Conservation (phyloP, 2,797 vertebrate species). For the Sebastes vulpes region DNA sequence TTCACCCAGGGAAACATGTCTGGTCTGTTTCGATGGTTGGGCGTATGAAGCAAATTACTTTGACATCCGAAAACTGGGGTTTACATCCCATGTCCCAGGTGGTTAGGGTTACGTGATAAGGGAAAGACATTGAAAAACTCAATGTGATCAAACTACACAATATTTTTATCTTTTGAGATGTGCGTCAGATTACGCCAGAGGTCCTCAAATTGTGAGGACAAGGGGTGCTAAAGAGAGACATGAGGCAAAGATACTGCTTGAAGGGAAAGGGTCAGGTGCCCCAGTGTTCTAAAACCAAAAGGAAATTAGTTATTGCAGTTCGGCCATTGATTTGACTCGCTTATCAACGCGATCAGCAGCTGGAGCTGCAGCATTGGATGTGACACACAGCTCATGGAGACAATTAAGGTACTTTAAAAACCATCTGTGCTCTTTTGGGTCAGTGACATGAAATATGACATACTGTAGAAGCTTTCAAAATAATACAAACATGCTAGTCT, state of each 20-base stretch:
- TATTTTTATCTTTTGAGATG: not conserved
- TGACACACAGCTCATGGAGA: not conserved
- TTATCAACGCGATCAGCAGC: not conserved
- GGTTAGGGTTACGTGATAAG: not conserved
- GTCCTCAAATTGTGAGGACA: not conserved
- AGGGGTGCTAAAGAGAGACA: not conserved
- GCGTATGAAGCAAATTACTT: not conserved
- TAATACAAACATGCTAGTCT: not conserved
- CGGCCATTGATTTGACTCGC: not conserved
- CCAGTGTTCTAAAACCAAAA: not conserved
- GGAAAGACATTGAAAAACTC: not conserved
- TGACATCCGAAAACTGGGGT: not conserved
- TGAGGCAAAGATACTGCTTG: not conserved
- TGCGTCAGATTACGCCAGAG: not conserved
- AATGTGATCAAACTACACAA: not conserved
- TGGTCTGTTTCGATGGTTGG: not conserved
- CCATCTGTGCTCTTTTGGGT: not conserved
- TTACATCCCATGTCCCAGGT: not conserved
- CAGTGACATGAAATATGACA: not conserved
- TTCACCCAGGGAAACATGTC: not conserved
- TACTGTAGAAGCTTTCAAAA: not conserved
- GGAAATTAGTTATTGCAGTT: not conserved
- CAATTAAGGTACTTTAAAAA: not conserved
- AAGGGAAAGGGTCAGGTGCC: not conserved
- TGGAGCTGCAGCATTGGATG: not conserved